A percentile compares a stretch with the other conserved stretches of the same genome.
These are phyloP conservation scores for Cyclargus thomasi DNA, from an alignment of 1,140 invertebrate species.

Conservation along the genomic window DNA sequence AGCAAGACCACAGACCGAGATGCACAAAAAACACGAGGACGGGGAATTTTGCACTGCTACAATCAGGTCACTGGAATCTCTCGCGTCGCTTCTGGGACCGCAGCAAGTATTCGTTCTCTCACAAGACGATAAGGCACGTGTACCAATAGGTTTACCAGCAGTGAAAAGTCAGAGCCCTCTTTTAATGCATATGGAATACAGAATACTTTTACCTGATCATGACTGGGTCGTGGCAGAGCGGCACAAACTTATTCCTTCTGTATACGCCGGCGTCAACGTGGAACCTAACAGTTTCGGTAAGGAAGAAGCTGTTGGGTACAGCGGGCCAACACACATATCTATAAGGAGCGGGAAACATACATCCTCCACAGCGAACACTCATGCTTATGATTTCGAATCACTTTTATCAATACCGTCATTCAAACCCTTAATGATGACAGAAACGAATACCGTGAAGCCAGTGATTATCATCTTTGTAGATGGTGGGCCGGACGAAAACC, in stretches of 20 bases:
- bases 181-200: slow-evolving; percentile 61
- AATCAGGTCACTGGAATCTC: slow-evolving; percentile 24
- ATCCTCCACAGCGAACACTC: slow-evolving; percentile 30
- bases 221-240: slow-evolving; percentile 50
- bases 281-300: slow-evolving; percentile 31
- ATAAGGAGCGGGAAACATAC: slow-evolving; percentile 41
- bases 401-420: slow-evolving; percentile 22
- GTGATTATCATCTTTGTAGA: slow-evolving; percentile 16
- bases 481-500: slow-evolving; percentile 28
- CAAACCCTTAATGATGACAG: slow-evolving; percentile 23
- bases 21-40: slow-evolving; percentile 33
- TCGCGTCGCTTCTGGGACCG: slow-evolving; percentile 34
- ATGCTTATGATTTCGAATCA: slow-evolving; percentile 26
- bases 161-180: slow-evolving; percentile 34
- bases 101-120: slow-evolving; percentile 33
- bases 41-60: slow-evolving; percentile 31
- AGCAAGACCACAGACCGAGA: slow-evolving; percentile 30
- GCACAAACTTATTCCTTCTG: slow-evolving; percentile 55
- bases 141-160: slow-evolving; percentile 30
- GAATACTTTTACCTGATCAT: slow-evolving; percentile 45
- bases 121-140: slow-evolving; percentile 40
- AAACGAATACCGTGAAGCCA: slow-evolving; percentile 17
- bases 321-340: slow-evolving; percentile 47
- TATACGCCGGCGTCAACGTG: slow-evolving; percentile 45
- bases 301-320: slow-evolving; percentile 38